Percentiles rank a stretch among this genome's conserved stretches.
These are phyloP conservation scores for Epizoanthus stellaris DNA, from an alignment of 92 coral and sea anemone genomes.

Conservation along the genomic window DNA sequence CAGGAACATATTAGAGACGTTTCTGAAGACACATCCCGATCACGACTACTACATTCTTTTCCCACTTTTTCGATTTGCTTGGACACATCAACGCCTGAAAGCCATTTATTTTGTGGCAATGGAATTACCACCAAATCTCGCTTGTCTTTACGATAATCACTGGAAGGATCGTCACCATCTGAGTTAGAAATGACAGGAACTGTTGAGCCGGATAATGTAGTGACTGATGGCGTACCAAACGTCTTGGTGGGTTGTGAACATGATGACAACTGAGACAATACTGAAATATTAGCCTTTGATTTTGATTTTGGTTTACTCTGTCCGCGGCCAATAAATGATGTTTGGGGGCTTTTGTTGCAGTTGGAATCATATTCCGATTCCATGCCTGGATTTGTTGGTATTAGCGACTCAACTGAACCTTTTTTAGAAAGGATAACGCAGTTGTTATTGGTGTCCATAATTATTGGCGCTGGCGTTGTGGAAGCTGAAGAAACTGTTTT, in stretches of 20 bases:
- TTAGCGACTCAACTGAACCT: background rate
- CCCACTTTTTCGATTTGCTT: no score
- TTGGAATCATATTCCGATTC: background rate
- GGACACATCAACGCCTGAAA: no score
- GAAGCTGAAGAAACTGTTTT: background rate
- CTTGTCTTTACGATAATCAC: no score
- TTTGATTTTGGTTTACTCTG: background rate
- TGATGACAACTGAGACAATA: background rate
- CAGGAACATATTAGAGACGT: no score
- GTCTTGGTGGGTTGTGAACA: background rate
- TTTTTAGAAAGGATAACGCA: background rate
- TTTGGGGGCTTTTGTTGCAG: background rate
- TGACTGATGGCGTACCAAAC: background rate
- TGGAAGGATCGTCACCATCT: background rate
- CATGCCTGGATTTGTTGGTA: background rate
- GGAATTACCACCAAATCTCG: no score
- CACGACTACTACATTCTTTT: no score
- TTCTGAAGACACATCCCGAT: background rate
- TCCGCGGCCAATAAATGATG: background rate
- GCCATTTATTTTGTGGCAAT: no score
- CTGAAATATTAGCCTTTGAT: background rate
- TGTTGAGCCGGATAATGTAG: no score
- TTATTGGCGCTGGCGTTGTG: background rate
- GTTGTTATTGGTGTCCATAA: background rate
- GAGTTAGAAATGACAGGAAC: background rate